Percentiles rank a stretch among this genome's conserved stretches.
phyloP scores from a whole-genome alignment of 2,888 invertebrate genomes.

The Galerucella nymphaeae region DNA sequence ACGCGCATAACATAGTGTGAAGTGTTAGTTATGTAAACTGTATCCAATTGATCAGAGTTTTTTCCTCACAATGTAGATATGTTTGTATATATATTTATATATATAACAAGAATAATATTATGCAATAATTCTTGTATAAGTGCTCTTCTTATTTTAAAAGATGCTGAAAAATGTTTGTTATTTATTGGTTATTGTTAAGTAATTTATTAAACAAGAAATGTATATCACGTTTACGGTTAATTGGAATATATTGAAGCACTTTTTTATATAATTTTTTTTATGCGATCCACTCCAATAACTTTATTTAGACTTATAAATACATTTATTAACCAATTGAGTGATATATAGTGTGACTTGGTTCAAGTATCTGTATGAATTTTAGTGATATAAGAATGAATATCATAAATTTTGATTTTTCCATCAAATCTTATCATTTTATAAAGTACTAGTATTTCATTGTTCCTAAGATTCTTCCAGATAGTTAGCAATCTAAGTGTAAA shows the following conservation, averaged over 20 bases:
- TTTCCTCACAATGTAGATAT: neutral
- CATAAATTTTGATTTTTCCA: too few relatives aligned
- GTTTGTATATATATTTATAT: neutral
- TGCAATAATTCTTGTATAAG: conserved; percentile 3
- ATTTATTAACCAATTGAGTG: neutral
- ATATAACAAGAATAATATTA: neutral
- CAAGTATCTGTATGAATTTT: neutral
- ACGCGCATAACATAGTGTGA: too few relatives aligned
- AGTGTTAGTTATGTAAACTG: too few relatives aligned
- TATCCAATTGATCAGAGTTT: too few relatives aligned
- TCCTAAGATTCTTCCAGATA: too few relatives aligned
- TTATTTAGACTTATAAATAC: neutral
- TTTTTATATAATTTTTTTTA: neutral
- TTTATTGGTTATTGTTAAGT: conserved; percentile 1
- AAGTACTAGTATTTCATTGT: too few relatives aligned
- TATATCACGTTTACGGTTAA: neutral
- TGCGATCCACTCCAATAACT: neutral
- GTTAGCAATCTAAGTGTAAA: too few relatives aligned
- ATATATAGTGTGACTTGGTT: neutral
- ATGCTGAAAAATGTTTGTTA: neutral
- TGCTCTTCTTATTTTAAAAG: neutral
- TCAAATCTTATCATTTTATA: too few relatives aligned
- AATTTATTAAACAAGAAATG: neutral
- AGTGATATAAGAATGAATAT: neutral
- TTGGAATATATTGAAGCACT: neutral